These are phyloP conservation scores for Chrysemys picta DNA, from an alignment of 2,113 vertebrate genomes.

Conservation along the genomic window DNA sequence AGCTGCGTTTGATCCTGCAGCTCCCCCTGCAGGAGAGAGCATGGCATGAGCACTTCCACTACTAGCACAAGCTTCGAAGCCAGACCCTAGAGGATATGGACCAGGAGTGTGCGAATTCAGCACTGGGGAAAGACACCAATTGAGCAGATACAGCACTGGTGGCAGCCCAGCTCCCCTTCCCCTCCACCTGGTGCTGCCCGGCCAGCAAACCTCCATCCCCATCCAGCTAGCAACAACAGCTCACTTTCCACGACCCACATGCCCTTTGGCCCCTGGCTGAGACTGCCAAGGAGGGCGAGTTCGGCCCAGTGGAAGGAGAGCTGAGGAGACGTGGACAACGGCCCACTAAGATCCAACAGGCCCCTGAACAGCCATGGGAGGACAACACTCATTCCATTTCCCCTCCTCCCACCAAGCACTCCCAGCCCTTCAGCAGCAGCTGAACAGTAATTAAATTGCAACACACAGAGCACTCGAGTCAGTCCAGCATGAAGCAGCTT, in stretches of 20 bases:
- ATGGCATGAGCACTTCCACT: neutral
- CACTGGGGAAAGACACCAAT: too few species aligned
- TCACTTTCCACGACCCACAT: neutral
- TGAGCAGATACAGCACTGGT: too few species aligned
- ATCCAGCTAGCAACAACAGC: too few species aligned
- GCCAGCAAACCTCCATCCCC: too few species aligned
- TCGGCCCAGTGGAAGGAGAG: neutral
- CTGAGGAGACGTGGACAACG: too few species aligned
- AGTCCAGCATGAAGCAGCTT: neutral
- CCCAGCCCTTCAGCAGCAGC: neutral
- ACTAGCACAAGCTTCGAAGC: too few species aligned
- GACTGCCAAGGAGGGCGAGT: neutral
- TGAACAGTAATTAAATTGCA: neutral
- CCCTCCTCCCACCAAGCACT: neutral
- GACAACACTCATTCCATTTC: neutral
- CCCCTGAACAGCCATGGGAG: too few species aligned
- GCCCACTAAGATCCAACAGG: too few species aligned
- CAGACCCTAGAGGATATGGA: too few species aligned
- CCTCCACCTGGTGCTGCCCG: too few species aligned
- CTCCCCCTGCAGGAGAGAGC: neutral
- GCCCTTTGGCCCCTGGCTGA: neutral
- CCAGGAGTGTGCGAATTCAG: too few species aligned
- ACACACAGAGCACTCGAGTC: accelerated
- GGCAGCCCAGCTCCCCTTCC: too few species aligned
- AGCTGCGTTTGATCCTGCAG: neutral